These are phyloP conservation scores for Pitangus sulphuratus DNA, from an alignment of 2,797 vertebrate genomes.

Conservation along the genomic window DNA sequence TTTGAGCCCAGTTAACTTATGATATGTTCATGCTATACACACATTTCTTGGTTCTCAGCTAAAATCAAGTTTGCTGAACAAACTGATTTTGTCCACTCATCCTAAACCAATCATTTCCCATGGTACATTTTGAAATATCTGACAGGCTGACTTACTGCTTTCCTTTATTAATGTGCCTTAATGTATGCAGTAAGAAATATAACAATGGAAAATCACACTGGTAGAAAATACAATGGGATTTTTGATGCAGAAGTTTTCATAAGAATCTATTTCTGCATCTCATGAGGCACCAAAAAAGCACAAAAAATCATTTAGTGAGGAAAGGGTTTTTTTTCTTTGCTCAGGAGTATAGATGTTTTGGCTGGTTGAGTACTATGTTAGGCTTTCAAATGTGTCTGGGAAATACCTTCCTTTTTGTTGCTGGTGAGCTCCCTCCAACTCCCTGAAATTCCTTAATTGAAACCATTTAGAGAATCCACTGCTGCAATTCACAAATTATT, in stretches of 20 bases:
- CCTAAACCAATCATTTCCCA: conserved; percentile 36
- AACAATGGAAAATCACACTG: not conserved
- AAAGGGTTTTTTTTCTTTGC: not conserved
- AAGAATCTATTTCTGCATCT: not conserved
- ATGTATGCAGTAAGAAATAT: not conserved
- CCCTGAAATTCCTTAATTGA: conserved; percentile 32
- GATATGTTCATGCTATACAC: not conserved
- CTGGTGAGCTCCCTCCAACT: not conserved
- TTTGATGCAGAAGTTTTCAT: not conserved
- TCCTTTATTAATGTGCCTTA: conserved; percentile 19
- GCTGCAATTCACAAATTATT: not conserved
- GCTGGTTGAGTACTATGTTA: not conserved
- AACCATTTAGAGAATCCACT: not conserved
- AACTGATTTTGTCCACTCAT: conserved; percentile 40
- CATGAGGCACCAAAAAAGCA: not conserved
- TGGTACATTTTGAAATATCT: not conserved
- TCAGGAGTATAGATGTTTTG: not conserved
- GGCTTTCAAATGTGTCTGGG: not conserved
- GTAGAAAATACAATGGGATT: not conserved
- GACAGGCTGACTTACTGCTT: not conserved
- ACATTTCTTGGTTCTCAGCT: conserved; percentile 17
- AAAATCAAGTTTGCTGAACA: conserved; percentile 63
- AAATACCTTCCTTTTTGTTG: not conserved
- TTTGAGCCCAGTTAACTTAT: not conserved
- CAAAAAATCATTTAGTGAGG: not conserved